These are phyloP conservation scores for Agriopis leucophaearia DNA, from an alignment of 2,888 invertebrate species.

Conservation along the genomic window DNA sequence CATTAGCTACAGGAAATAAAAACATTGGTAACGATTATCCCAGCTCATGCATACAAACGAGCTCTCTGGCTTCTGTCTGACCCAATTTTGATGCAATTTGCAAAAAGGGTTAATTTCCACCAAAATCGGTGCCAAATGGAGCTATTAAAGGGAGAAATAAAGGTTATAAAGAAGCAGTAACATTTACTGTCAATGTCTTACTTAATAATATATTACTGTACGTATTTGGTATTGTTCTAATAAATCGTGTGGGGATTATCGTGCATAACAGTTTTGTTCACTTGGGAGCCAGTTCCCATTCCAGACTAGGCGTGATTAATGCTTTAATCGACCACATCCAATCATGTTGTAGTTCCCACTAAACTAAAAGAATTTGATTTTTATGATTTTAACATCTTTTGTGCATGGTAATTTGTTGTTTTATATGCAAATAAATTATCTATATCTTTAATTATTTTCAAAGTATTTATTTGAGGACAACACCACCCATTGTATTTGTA, in stretches of 20 bases:
- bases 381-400: no score
- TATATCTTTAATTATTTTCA: no score
- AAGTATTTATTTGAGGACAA: no score
- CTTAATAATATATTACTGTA: slow-evolving; percentile 9
- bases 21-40: slow-evolving; percentile 18
- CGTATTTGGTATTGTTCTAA: not conserved
- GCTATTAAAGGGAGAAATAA: slow-evolving; percentile 57
- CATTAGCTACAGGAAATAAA: slow-evolving; percentile 14
- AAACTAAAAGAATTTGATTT: no score
- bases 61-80: slow-evolving; percentile 26
- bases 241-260: not conserved
- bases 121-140: slow-evolving; percentile 63
- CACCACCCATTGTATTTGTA: no score
- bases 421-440: no score
- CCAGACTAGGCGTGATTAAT: no score
- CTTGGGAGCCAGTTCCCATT: not conserved
- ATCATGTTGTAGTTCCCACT: no score
- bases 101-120: slow-evolving; percentile 62
- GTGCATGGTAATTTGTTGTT: no score
- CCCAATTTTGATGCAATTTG: slow-evolving; percentile 43
- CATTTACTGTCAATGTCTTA: slow-evolving; percentile 32
- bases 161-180: slow-evolving; percentile 39
- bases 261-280: not conserved
- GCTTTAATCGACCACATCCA: no score
- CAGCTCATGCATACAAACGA: slow-evolving; percentile 33